Percentiles rank a stretch among this genome's conserved stretches.
phyloP scores from a whole-genome alignment of 37 sponge, comb jelly and placozoan species.

The Oopsacas minuta region DNA sequence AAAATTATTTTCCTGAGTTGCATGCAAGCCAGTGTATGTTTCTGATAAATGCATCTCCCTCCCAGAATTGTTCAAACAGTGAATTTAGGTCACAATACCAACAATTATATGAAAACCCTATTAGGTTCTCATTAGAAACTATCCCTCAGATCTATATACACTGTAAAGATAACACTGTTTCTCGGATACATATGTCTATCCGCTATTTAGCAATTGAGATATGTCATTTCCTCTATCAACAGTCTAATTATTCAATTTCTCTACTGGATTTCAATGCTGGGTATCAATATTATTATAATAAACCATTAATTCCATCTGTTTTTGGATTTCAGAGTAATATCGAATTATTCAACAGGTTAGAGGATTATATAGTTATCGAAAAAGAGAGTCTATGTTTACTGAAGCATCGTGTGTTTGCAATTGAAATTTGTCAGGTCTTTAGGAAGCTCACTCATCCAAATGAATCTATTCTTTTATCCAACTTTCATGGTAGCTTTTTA shows the following conservation, averaged over 20 bases:
- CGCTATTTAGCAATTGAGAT: not conserved
- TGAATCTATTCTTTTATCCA: not conserved
- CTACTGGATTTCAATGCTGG: not conserved
- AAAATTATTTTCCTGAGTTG: not conserved
- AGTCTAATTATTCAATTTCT: not conserved
- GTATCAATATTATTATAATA: not conserved
- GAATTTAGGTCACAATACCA: not conserved
- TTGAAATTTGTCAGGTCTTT: not conserved
- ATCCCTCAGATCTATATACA: not conserved
- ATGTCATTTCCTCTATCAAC: not conserved
- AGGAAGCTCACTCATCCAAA: not conserved
- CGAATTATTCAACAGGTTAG: not conserved
- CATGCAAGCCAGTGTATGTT: not conserved
- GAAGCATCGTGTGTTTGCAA: not conserved
- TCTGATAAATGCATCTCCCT: not conserved
- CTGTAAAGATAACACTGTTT: not conserved
- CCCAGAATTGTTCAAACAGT: not conserved
- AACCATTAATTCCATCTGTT: not conserved
- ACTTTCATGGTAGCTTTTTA: not conserved
- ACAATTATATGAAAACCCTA: not conserved
- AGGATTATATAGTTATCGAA: not conserved
- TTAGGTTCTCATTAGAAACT: not conserved
- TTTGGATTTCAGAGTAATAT: not conserved
- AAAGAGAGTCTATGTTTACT: not conserved
- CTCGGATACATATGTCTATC: not conserved